Evolutionary conservation across 2,888 invertebrate genomes (phyloP), one percentile per base, ranked within the genome.

Genomic region (Caenorhabditis zanzibari): DNA sequence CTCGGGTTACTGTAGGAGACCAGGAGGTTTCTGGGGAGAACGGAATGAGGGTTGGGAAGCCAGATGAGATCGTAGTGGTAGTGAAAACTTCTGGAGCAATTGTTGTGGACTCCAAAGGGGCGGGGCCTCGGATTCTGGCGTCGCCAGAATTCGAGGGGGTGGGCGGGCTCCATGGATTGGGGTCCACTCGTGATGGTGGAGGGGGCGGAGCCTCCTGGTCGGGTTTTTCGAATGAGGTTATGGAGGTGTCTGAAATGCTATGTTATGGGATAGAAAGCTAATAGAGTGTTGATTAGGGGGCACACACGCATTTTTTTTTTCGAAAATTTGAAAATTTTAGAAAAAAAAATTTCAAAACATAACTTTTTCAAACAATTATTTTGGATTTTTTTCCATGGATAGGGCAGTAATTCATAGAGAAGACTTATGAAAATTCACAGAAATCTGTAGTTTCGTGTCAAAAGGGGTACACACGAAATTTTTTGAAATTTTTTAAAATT

Each of bases 11-110:
- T 28, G 81, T 63, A 6, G 38, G 12, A 24, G 81, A 64, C 81
- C 71, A 74, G 28, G 47, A 56, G 24, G 38, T 10, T 12, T 81
- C 69, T 10, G 71, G 35, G 16, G 81, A 74, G 41, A 85, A 85
- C 10, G 86, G 84, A 26, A 86, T 84, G 10, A 86, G 73, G 14
- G 86, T 86, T 1, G 86, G 84, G 59, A 81, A 86, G 28, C 44
- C 61, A n/a, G 61, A 22, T n/a, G 75, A 38, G 2, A 44, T 44
- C 16, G 54, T 63, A 28, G 44, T 54, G 22, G 59, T n/a, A 35
- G 49, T 12, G 54, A 54, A 2, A 2, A 22, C 26, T 26, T 24
- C 24, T 26, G 49, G 7, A n/a, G 19, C 19, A 49, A 26, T 26
- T 54, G 54, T 54, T 1, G 26, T 38, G 38, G 38, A 10, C 38